Evolutionary conservation across 2,797 vertebrate genomes (phyloP).

Genomic region (Bucorvus abyssinicus): DNA sequence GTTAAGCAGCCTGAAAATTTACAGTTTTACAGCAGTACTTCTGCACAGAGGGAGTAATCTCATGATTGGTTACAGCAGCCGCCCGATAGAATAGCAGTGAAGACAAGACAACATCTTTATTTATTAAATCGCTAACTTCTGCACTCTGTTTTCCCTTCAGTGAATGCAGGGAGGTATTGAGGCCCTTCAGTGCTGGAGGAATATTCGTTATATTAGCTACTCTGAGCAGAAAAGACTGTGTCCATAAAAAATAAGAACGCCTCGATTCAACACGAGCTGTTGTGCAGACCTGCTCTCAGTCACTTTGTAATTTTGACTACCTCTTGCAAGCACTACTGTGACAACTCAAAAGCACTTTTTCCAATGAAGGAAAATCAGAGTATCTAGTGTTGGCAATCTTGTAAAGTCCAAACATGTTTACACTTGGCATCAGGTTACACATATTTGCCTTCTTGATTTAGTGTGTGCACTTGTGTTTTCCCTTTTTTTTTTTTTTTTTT

Average conservation of each 20-base stretch:
- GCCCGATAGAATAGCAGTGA: not conserved
- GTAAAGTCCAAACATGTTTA: constrained; percentile 65
- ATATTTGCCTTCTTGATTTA: constrained; percentile 70
- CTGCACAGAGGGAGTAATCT: not conserved
- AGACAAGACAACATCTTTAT: not conserved
- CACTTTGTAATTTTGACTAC: not conserved
- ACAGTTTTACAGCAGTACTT: constrained; percentile 27
- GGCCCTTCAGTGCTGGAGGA: not conserved
- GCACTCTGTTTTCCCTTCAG: not conserved
- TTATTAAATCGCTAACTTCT: not conserved
- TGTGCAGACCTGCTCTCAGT: constrained; percentile 3
- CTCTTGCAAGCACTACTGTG: constrained; percentile 53
- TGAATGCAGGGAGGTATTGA: not conserved
- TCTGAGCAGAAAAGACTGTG: not conserved
- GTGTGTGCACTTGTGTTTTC: constrained; percentile 59
- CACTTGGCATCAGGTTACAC: constrained; percentile 71
- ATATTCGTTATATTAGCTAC: not conserved
- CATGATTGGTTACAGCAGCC: constrained; percentile 13
- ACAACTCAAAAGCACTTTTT: constrained; percentile 67
- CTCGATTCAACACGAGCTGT: not conserved
- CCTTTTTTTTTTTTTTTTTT: constrained; percentile 53
- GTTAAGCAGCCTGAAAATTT: constrained; percentile 11
- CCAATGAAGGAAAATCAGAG: constrained; percentile 59
- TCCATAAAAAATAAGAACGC: not conserved
- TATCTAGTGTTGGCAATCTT: constrained; percentile 63